Conservation (phyloP, 2,888 invertebrate species). For the Ariolimax columbianus region DNA sequence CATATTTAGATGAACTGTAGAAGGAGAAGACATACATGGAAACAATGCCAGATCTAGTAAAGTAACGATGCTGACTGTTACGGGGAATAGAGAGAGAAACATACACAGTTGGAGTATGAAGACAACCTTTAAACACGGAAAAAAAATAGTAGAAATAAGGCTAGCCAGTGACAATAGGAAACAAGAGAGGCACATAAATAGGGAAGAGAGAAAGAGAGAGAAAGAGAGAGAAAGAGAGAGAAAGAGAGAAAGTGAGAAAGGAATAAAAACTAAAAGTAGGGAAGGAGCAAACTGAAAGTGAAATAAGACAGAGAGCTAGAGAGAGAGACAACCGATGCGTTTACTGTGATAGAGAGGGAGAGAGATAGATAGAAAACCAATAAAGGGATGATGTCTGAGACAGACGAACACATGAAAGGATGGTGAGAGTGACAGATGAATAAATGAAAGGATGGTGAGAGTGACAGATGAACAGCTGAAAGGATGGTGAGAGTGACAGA, state of each 20-base stretch:
- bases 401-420: not conserved
- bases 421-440: not conserved
- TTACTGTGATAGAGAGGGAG: not conserved
- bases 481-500: not conserved
- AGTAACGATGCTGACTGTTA: too few relatives aligned
- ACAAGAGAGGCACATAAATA: not conserved
- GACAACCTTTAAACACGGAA: too few relatives aligned
- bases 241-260: constrained; percentile 5
- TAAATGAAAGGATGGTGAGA: not conserved
- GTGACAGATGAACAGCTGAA: not conserved
- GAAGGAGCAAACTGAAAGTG: not conserved
- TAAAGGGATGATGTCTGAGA: not conserved
- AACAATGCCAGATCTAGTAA: too few relatives aligned
- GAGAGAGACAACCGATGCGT: not conserved
- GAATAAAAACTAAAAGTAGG: not conserved
- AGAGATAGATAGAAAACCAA: constrained; percentile 30
- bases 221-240: constrained; percentile 22
- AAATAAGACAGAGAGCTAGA: not conserved
- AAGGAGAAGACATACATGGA: too few relatives aligned
- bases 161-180: too few relatives aligned
- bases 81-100: too few relatives aligned
- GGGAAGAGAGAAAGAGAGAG: constrained; percentile 15
- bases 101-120: too few relatives aligned
- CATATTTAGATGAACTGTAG: too few relatives aligned
- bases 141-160: too few relatives aligned